A percentile compares a stretch with the other conserved stretches of the same genome.
These are phyloP conservation scores for Dromococcyx pavoninus DNA, from an alignment of 2,797 vertebrate genomes.

Conservation along the genomic window DNA sequence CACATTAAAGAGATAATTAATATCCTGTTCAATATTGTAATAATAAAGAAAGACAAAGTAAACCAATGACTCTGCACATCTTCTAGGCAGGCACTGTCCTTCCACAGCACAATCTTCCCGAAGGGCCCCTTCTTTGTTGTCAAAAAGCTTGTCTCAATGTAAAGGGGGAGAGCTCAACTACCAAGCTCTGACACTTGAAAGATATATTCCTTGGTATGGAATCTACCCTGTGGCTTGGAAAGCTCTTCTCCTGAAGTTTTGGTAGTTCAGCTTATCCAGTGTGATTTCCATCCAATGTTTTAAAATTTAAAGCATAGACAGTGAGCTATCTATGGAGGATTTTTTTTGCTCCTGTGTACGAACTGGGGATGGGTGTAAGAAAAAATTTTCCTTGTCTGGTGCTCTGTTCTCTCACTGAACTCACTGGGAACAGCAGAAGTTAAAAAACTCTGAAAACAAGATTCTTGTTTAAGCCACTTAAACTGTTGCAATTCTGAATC, in stretches of 20 bases:
- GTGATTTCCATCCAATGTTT: neutral
- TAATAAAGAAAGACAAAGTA: neutral
- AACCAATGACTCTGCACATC: neutral
- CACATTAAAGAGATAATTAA: neutral
- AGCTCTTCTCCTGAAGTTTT: neutral
- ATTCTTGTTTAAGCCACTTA: neutral
- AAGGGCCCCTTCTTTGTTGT: neutral
- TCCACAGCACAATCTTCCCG: neutral
- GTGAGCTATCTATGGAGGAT: neutral
- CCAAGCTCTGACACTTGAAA: neutral
- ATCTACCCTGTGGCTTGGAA: neutral
- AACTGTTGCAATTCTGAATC: neutral
- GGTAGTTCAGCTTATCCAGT: neutral
- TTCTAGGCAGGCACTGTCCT: neutral
- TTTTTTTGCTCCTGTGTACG: neutral
- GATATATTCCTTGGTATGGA: neutral
- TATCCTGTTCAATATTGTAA: neutral
- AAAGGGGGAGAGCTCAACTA: neutral
- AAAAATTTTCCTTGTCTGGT: neutral
- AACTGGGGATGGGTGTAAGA: neutral
- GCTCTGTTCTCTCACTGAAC: neutral
- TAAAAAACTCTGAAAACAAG: neutral
- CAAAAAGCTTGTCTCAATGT: neutral
- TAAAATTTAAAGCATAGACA: neutral
- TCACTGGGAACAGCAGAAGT: neutral